A percentile compares a stretch with the other conserved stretches of the same genome.
Conservation (phyloP, 2,797 vertebrate species). For the Rhincodon typus region DNA sequence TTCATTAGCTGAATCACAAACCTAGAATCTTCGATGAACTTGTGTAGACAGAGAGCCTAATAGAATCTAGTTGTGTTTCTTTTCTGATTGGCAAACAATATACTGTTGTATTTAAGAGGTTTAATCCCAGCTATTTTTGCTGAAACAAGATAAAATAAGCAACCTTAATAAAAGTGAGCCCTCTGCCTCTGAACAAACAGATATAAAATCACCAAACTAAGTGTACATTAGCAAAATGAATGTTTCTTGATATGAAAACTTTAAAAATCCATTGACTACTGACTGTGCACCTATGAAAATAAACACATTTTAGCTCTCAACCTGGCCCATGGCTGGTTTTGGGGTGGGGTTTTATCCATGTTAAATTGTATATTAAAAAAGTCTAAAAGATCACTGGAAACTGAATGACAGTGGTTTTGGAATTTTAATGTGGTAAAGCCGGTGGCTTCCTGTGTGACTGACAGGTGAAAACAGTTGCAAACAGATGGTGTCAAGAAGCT, state of each 20-base stretch:
- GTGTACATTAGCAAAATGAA: neutral
- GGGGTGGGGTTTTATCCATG: neutral
- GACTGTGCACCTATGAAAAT: neutral
- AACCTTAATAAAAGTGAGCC: neutral
- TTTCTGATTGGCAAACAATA: neutral
- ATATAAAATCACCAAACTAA: neutral
- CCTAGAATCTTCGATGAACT: neutral
- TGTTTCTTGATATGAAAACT: neutral
- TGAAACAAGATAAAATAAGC: neutral
- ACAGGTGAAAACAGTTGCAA: too few species aligned
- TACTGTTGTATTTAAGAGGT: neutral
- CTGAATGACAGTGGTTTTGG: neutral
- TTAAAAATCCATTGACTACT: neutral
- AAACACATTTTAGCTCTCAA: neutral
- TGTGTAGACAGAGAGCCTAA: neutral
- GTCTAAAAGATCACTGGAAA: neutral
- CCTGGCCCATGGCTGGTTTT: neutral
- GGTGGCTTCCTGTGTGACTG: too few species aligned
- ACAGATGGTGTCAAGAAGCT: too few species aligned
- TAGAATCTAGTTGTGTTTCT: neutral
- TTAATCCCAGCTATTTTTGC: neutral
- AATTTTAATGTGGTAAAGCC: too few species aligned
- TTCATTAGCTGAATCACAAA: neutral
- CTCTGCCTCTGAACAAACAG: neutral
- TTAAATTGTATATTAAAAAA: neutral